phyloP scores from a whole-genome alignment of 2,888 invertebrate genomes.

The Hydrotaea cyrtoneurina region DNA sequence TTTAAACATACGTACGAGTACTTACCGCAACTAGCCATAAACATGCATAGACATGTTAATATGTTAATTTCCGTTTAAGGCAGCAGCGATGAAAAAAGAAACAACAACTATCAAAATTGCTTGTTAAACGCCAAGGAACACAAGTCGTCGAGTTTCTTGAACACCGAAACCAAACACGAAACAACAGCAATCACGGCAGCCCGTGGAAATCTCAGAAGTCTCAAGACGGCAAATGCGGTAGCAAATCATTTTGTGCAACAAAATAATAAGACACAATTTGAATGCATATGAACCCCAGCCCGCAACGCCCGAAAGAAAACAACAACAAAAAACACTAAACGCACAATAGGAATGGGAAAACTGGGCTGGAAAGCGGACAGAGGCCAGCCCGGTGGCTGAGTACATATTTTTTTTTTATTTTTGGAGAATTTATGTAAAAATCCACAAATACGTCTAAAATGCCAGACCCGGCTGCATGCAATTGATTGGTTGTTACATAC shows the following conservation, averaged over 20 bases:
- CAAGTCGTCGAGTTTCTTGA: conserved; percentile 4
- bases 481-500: conserved; percentile 16
- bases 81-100: neutral
- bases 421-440: conserved; percentile 28
- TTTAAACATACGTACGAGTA: neutral
- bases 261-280: conserved; percentile 17
- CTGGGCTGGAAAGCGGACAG: no score
- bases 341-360: conserved; percentile 12
- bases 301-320: neutral
- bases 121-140: conserved; percentile 27
- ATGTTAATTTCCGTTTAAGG: conserved; percentile 49
- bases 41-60: conserved; percentile 42
- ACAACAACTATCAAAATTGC: conserved; percentile 15
- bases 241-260: conserved; percentile 40
- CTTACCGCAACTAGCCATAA: conserved; percentile 23
- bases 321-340: neutral
- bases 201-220: neutral
- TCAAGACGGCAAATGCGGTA: conserved; percentile 16
- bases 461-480: neutral
- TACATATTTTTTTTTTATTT: no score
- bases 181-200: neutral
- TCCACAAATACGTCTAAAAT: conserved; percentile 2
- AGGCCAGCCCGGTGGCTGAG: neutral
- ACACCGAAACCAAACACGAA: neutral
- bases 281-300: neutral